phyloP scores from a whole-genome alignment of 2,797 vertebrate species.

The Coregonus suidteri region DNA sequence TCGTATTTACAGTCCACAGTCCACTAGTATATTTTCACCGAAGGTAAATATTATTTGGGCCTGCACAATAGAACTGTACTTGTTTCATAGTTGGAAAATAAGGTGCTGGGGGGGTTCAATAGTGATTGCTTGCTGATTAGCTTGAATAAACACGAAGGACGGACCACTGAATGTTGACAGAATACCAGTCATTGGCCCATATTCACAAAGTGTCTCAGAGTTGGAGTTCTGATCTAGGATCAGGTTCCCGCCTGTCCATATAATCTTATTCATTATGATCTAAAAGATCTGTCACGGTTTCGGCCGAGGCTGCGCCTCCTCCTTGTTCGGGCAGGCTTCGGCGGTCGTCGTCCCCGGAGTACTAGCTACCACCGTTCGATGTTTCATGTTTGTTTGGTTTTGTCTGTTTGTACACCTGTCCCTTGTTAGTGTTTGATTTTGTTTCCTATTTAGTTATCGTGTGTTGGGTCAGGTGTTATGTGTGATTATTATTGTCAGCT shows the following conservation, averaged over 20 bases:
- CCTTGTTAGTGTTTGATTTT: no score
- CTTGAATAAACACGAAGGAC: neutral
- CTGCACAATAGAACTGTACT: neutral
- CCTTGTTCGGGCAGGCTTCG: no score
- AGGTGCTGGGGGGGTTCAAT: neutral
- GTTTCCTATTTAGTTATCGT: no score
- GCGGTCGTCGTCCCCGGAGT: no score
- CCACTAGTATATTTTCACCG: neutral
- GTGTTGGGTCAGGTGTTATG: no score
- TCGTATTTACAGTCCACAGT: conserved; percentile 4
- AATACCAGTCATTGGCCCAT: neutral
- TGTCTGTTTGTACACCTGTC: no score
- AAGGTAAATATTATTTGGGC: neutral
- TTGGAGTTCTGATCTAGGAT: neutral
- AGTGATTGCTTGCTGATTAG: neutral
- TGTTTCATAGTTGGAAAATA: neutral
- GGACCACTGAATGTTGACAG: neutral
- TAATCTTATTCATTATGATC: neutral
- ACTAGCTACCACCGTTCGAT: no score
- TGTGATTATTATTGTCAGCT: no score
- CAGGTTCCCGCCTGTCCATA: neutral
- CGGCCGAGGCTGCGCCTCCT: no score
- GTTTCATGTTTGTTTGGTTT: no score
- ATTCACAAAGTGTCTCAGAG: neutral
- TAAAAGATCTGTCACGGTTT: neutral